Conservation (phyloP, 2,113 vertebrate genomes). For the Lophotis ruficrista region DNA sequence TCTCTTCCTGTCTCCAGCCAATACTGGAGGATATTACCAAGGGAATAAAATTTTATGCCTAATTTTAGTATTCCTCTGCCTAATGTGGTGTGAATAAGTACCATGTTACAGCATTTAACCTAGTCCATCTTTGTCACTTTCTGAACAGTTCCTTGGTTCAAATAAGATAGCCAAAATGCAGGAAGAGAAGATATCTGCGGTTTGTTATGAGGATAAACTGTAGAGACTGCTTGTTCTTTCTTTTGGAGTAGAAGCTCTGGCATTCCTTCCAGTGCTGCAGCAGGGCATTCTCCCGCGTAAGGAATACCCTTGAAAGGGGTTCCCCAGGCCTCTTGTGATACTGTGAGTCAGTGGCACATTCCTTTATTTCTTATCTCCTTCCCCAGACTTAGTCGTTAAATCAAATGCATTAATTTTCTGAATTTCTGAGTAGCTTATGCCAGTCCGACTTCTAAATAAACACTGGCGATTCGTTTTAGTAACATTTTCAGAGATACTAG, state of each 20-base stretch:
- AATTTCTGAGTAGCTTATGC: neutral
- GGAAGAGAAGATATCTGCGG: neutral
- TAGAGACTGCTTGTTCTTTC: neutral
- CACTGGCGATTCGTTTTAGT: neutral
- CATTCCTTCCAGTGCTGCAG: neutral
- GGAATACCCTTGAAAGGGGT: neutral
- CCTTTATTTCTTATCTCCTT: constrained; percentile 28
- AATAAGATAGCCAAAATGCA: neutral
- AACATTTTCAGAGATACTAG: neutral
- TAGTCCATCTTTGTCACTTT: constrained; percentile 41
- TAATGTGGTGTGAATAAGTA: constrained; percentile 71
- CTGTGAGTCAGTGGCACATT: neutral
- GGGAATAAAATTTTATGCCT: constrained; percentile 73
- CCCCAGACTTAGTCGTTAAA: neutral
- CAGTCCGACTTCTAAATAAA: neutral
- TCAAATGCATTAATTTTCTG: neutral
- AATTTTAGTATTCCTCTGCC: constrained; percentile 67
- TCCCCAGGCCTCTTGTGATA: neutral
- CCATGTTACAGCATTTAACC: constrained; percentile 66
- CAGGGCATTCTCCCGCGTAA: neutral
- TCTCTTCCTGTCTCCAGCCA: constrained; percentile 29
- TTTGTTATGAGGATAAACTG: neutral
- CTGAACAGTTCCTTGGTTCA: neutral
- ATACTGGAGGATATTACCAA: constrained; percentile 52
- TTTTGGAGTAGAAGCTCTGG: neutral